Percentiles rank a stretch among this genome's conserved stretches.
Evolutionary conservation across 1,140 invertebrate genomes (phyloP).

Genomic region (Zaprionus ghesquierei): DNA sequence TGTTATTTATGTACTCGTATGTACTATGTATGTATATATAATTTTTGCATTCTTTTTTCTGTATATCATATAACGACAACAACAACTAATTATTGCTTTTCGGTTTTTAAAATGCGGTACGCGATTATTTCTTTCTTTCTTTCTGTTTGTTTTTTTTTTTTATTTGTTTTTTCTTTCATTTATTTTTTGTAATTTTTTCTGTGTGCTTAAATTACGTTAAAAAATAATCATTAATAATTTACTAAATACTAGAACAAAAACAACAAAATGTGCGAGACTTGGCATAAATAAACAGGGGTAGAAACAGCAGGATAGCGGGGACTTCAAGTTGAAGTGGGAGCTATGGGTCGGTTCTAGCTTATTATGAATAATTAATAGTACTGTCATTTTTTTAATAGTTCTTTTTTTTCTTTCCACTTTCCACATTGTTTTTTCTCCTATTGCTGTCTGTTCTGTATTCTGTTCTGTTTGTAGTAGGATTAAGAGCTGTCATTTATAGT

Average conservation of each 20-base stretch:
- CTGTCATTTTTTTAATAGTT: slow-evolving; percentile 9
- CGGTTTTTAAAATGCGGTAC: slow-evolving; percentile 71
- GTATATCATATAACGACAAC: slow-evolving; percentile 77
- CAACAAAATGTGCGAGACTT: slow-evolving; percentile 62
- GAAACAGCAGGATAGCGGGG: slow-evolving; percentile 36
- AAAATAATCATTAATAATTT: slow-evolving; percentile 76
- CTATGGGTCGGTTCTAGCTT: slow-evolving; percentile 52
- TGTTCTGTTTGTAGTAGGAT: slow-evolving; percentile 68
- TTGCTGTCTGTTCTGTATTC: slow-evolving; percentile 16
- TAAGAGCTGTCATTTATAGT: slow-evolving; percentile 75
- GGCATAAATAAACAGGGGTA: slow-evolving; percentile 56
- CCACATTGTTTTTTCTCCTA: too few relatives aligned
- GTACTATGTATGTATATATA: slow-evolving; percentile 34
- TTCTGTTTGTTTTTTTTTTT: slow-evolving; percentile 22
- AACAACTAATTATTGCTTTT: slow-evolving; percentile 81
- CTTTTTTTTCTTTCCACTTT: slow-evolving; percentile 23
- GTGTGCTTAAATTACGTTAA: slow-evolving; percentile 56
- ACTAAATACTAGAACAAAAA: slow-evolving; percentile 78
- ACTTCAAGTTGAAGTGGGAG: neutral
- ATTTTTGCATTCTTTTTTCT: slow-evolving; percentile 33
- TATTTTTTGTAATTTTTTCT: slow-evolving; percentile 18
- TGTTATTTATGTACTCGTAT: slow-evolving; percentile 35
- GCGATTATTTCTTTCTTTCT: slow-evolving; percentile 34
- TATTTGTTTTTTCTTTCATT: slow-evolving; percentile 19
- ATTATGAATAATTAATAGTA: slow-evolving; percentile 74